These are phyloP conservation scores for Sebastes steindachneri DNA, from an alignment of 2,797 vertebrate genomes.

Conservation along the genomic window DNA sequence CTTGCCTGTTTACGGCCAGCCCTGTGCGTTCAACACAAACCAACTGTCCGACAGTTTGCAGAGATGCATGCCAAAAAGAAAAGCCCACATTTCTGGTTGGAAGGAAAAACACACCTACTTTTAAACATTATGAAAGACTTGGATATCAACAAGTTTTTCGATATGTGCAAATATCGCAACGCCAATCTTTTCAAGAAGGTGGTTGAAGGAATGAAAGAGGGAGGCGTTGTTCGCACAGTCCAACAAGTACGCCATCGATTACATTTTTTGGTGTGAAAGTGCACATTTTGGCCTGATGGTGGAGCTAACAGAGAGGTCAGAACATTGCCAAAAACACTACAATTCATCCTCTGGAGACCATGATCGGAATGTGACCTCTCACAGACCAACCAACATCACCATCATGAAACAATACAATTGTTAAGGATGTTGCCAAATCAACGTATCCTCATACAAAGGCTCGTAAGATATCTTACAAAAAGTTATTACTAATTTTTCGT, in stretches of 20 bases:
- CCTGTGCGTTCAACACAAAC: background rate
- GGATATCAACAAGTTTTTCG: too few species aligned
- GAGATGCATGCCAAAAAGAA: background rate
- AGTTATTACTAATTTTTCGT: background rate
- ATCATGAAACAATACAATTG: background rate
- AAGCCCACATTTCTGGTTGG: too few species aligned
- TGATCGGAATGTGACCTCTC: background rate
- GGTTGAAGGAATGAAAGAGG: too few species aligned
- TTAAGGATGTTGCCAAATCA: background rate
- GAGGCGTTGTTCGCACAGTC: too few species aligned
- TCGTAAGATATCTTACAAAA: background rate
- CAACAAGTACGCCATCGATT: too few species aligned
- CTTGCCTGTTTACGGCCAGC: too few species aligned
- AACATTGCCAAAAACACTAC: background rate
- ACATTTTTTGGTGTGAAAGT: background rate
- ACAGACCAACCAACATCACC: background rate
- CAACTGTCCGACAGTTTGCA: background rate
- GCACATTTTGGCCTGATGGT: background rate
- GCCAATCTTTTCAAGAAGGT: fast-evolving
- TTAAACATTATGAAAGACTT: too few species aligned
- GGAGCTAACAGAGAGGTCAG: background rate
- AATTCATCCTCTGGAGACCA: background rate
- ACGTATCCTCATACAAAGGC: background rate
- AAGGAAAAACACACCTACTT: too few species aligned
- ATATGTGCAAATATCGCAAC: too few species aligned